phyloP scores from a whole-genome alignment of 1,140 invertebrate species.

The Oscheius sp. region DNA sequence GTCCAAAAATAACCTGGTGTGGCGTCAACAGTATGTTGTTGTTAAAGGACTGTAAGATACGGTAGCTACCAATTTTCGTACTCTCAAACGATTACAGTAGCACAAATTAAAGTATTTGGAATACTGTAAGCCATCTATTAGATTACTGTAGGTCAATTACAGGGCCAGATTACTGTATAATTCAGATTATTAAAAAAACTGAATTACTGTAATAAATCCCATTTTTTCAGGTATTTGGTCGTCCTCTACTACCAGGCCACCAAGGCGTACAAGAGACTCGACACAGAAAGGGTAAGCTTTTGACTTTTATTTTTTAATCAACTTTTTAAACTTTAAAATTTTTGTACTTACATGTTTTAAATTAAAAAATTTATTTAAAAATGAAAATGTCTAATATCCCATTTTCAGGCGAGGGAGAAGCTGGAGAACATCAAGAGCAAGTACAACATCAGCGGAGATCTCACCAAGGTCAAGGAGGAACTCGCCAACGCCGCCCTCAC shows the following conservation, averaged over 20 bases:
- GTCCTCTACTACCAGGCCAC: constrained; percentile 84
- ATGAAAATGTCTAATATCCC: not conserved
- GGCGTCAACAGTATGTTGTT: too few relatives aligned
- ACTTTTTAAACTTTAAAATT: not conserved
- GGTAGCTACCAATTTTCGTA: too few relatives aligned
- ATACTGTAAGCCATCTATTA: too few relatives aligned
- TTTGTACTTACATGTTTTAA: not conserved
- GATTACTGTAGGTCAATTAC: too few relatives aligned
- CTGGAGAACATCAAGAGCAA: constrained; percentile 93
- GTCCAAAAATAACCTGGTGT: too few relatives aligned
- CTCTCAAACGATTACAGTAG: too few relatives aligned
- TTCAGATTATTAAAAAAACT: too few relatives aligned
- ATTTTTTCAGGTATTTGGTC: constrained; percentile 74
- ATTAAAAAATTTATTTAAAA: not conserved
- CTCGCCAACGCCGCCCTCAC: constrained; percentile 7
- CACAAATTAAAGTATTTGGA: too few relatives aligned
- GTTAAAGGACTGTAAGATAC: too few relatives aligned
- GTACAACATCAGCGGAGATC: constrained; percentile 71
- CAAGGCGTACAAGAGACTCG: constrained; percentile 86
- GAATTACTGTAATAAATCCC: not conserved
- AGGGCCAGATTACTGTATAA: too few relatives aligned
- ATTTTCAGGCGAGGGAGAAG: constrained; percentile 82
- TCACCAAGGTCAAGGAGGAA: constrained; percentile 61
- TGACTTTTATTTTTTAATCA: not conserved
- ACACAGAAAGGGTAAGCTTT: constrained; percentile 73